Evolutionary conservation across 1,140 invertebrate species (phyloP).

Genomic region (Zaprionus taronus): DNA sequence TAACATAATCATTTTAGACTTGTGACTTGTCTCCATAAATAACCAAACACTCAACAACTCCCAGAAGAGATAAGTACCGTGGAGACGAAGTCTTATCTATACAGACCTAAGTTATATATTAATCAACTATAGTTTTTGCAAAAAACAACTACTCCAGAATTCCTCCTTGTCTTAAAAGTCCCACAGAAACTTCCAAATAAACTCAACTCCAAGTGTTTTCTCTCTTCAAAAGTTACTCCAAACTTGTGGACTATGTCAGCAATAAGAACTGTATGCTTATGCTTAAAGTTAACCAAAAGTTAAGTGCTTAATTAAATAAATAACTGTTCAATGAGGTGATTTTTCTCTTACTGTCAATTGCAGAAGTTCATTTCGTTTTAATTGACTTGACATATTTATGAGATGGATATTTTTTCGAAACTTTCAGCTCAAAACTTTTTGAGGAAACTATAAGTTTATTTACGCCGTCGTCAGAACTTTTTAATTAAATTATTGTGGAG

Average conservation of each 20-base stretch:
- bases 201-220: background rate
- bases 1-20: too few relatives aligned
- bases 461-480: conserved; percentile 3
- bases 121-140: too few relatives aligned
- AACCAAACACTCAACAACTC: too few relatives aligned
- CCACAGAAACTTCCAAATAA: background rate
- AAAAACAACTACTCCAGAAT: too few relatives aligned
- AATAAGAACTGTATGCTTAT: background rate
- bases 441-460: conserved; percentile 4
- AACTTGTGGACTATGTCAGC: background rate
- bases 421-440: background rate
- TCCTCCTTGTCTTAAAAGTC: background rate
- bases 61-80: too few relatives aligned
- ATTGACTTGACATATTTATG: conserved; percentile 11
- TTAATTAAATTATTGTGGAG: conserved; percentile 16
- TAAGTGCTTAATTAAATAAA: background rate
- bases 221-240: background rate
- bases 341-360: conserved; percentile 3
- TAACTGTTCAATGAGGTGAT: background rate
- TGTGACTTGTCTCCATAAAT: too few relatives aligned
- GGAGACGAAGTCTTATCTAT: too few relatives aligned
- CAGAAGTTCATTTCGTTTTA: conserved; percentile 2
- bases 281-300: background rate
- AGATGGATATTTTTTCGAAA: background rate
- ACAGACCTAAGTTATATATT: too few relatives aligned